A percentile compares a stretch with the other conserved stretches of the same genome.
Conservation (phyloP, 1,140 invertebrate genomes). For the Euschistus heros region DNA sequence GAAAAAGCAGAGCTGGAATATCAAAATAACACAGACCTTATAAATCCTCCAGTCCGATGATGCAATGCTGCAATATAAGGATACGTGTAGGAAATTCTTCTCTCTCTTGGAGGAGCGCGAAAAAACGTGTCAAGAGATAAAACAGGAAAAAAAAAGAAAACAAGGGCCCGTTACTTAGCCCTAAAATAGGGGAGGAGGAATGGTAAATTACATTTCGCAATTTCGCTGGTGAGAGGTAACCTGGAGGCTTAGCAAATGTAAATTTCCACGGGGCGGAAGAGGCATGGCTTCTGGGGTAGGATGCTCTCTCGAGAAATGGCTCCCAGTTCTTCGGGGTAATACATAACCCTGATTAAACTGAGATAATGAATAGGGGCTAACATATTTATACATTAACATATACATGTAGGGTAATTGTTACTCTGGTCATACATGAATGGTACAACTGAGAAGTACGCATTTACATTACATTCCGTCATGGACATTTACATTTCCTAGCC, state of each 20-base stretch:
- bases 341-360: neutral
- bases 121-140: neutral
- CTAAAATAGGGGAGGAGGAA: slow-evolving; percentile 5
- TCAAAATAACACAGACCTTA: too few species aligned
- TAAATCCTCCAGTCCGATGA: too few species aligned
- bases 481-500: neutral
- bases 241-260: slow-evolving; percentile 8
- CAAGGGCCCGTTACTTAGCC: neutral
- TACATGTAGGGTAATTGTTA: neutral
- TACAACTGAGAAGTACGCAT: neutral
- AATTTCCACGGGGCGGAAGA: neutral
- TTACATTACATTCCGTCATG: neutral
- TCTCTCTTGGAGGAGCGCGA: neutral
- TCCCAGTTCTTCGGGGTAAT: neutral
- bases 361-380: too few species aligned
- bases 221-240: neutral
- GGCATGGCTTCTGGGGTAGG: neutral
- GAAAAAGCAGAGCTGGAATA: too few species aligned
- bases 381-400: too few species aligned
- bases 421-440: neutral
- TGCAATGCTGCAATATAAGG: neutral
- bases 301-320: neutral
- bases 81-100: neutral
- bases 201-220: slow-evolving; percentile 13
- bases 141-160: neutral